Percentiles rank a stretch among this genome's conserved stretches.
These are phyloP conservation scores for Lophotis ruficrista DNA, from an alignment of 2,113 vertebrate genomes.

Conservation along the genomic window DNA sequence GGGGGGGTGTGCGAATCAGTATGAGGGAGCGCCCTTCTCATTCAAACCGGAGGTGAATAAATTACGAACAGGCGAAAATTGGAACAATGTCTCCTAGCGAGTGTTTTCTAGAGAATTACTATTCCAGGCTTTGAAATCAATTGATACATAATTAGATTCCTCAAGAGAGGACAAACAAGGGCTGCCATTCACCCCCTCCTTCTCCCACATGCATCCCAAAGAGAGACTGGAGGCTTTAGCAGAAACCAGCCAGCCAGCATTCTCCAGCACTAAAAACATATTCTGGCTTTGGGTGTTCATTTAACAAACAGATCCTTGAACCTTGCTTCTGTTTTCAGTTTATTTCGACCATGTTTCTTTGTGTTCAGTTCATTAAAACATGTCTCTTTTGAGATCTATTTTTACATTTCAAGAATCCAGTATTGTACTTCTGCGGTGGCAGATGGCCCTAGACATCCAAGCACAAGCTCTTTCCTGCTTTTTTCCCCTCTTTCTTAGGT, in stretches of 20 bases:
- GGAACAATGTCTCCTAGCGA: slow-evolving; percentile 63
- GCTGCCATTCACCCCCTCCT: slow-evolving; percentile 71
- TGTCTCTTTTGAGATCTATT: slow-evolving; percentile 74
- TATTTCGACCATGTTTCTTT: slow-evolving; percentile 72
- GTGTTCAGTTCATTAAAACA: slow-evolving; percentile 74
- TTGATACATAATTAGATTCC: slow-evolving; percentile 78
- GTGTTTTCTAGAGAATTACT: slow-evolving; percentile 71
- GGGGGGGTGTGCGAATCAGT: slow-evolving; percentile 18
- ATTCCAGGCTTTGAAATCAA: slow-evolving; percentile 74
- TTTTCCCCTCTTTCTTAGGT: slow-evolving; percentile 22
- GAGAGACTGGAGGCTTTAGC: slow-evolving; percentile 63
- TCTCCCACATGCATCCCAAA: slow-evolving; percentile 74
- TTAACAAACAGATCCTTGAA: slow-evolving; percentile 78
- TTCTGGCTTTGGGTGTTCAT: slow-evolving; percentile 77
- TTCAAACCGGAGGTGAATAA: slow-evolving; percentile 64
- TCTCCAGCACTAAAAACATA: slow-evolving; percentile 77
- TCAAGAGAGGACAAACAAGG: slow-evolving; percentile 75
- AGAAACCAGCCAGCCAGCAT: slow-evolving; percentile 75
- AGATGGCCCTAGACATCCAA: slow-evolving; percentile 72
- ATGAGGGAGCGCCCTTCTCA: slow-evolving; percentile 2
- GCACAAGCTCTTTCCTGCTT: slow-evolving; percentile 60
- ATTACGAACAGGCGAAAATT: slow-evolving; percentile 59
- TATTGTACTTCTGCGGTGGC: slow-evolving; percentile 71
- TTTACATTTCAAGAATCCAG: slow-evolving; percentile 74
- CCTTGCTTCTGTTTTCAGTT: slow-evolving; percentile 76